A percentile compares a stretch with the other conserved stretches of the same genome.
Conservation (phyloP, 2,113 vertebrate species). For the Machaerirhynchus nigripectus region DNA sequence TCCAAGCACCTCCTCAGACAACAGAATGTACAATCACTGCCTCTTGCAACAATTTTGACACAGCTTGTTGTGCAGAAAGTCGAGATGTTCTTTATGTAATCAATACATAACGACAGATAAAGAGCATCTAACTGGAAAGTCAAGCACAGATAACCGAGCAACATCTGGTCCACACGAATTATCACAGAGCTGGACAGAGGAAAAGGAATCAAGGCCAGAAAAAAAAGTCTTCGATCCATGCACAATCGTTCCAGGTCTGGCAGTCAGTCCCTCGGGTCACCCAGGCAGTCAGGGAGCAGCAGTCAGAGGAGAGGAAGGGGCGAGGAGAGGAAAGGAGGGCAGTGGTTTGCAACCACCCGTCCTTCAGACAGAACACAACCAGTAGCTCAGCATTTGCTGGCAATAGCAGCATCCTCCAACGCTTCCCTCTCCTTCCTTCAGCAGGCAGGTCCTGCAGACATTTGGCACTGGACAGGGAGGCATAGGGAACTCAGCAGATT, state of each 20-base stretch:
- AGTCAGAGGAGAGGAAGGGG: neutral
- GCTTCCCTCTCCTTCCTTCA: neutral
- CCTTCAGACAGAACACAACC: neutral
- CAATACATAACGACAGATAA: conserved; percentile 15
- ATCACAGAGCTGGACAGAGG: neutral
- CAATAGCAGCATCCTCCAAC: neutral
- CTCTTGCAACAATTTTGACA: conserved; percentile 3
- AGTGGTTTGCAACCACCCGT: neutral
- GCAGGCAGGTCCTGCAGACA: neutral
- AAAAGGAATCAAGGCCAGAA: neutral
- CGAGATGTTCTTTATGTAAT: conserved; percentile 18
- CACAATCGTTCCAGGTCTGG: neutral
- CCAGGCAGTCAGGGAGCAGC: neutral
- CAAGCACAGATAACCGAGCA: neutral
- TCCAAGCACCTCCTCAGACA: neutral
- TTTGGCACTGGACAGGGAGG: neutral
- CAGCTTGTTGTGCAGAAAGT: neutral
- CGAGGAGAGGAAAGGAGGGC: neutral
- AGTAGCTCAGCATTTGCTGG: neutral
- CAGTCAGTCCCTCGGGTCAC: neutral
- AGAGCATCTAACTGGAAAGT: conserved; percentile 1
- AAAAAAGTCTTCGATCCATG: neutral
- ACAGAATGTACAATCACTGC: neutral
- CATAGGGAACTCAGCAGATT: neutral
- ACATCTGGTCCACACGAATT: neutral